phyloP scores from a whole-genome alignment of 2,888 invertebrate genomes.

The Synanthedon formicaeformis region DNA sequence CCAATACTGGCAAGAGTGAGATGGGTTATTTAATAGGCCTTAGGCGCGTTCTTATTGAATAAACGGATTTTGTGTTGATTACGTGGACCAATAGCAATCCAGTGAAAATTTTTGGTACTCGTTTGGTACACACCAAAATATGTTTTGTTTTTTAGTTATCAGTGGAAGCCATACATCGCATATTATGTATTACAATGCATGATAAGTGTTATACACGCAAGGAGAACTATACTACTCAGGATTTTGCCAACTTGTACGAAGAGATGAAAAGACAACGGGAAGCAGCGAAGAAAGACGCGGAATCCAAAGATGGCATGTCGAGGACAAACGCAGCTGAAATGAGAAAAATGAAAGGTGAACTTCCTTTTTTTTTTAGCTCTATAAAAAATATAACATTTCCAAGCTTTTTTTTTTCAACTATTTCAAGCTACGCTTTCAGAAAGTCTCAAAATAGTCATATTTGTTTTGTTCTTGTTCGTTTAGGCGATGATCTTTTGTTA shows the following conservation, averaged over 20 bases:
- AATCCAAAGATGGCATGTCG: neutral
- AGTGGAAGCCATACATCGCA: conserved; percentile 46
- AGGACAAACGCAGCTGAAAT: no score
- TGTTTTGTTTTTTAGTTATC: conserved; percentile 31
- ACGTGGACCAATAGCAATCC: no score
- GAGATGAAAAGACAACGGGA: conserved; percentile 5
- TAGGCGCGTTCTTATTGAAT: no score
- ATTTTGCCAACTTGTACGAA: conserved; percentile 33
- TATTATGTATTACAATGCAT: conserved; percentile 54
- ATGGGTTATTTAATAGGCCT: no score
- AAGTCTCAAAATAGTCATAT: no score
- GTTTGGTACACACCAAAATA: no score
- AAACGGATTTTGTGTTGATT: no score
- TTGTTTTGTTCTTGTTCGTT: no score
- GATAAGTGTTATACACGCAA: conserved; percentile 29
- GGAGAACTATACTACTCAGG: conserved; percentile 21
- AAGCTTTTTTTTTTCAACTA: neutral
- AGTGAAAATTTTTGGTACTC: no score
- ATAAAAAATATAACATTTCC: neutral
- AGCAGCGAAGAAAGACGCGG: neutral
- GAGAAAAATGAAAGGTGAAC: no score
- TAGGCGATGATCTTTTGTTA: neutral
- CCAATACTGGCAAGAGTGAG: no score
- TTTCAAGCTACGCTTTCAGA: neutral
- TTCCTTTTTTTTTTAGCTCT: neutral